Evolutionary conservation across 2,888 invertebrate genomes (phyloP), one percentile per base, ranked within the genome.

Genomic region (Pristionchus maxplancki): DNA sequence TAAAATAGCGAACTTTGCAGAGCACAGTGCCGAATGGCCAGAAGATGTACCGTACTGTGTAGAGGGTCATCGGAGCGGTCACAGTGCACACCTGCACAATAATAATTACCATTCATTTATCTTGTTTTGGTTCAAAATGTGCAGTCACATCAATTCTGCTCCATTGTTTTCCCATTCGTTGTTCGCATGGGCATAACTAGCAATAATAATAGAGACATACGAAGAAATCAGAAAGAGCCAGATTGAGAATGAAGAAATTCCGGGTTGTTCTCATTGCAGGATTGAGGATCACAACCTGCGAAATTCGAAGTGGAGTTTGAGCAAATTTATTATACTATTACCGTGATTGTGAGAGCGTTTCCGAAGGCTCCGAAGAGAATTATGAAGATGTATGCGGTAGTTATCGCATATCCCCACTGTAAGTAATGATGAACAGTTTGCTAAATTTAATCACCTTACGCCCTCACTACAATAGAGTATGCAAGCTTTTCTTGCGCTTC

Each of bases 181-280:
- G n/a, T n/a, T n/a, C n/a, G n/a, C n/a, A n/a, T n/a, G n/a, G 15
- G 9, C 17, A 71, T 74, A 74, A 24, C 37, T 13, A 34, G 37
- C 48, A 82, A 6, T 62, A 62, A 62, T 4, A 62, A 28, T 28
- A 74, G 31, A 13, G 13, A 89, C 92, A 90, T 37, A 92, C 93
- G 89, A 94, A 93, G 88, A 94, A 94, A 86, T 94, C 94, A 24
- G 93, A 93, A 8, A 94, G 86, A 1, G 94, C 94, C 64, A 94
- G 89, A 88, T 94, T 94, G 67, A 94, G 84, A 71, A 94, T 94
- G 90, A 94, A 94, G 84, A 93, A 94, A 87, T 96, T 96, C n/a
- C 98, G 95, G 0, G 97, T 97, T 24, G 97, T 98, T 67, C 97
- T 96, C 98, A 98, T 98, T 88, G 97, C 96, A 31, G 97, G 97